phyloP scores from a whole-genome alignment of 2,888 invertebrate species.

The Stenodema calcarata region DNA sequence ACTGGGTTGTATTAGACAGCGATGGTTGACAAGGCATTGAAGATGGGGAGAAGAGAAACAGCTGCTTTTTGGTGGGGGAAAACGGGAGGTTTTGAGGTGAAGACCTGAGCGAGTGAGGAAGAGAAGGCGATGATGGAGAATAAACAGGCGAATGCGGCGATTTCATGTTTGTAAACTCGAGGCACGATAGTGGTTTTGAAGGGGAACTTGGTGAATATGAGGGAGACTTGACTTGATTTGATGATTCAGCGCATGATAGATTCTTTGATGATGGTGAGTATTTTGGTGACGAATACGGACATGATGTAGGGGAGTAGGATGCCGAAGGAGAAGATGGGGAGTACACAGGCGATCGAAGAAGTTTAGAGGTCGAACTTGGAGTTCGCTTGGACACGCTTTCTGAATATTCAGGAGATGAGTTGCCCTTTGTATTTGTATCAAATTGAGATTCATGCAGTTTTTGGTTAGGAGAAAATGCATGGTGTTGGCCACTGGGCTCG shows the following conservation, averaged over 20 bases:
- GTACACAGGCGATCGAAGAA: neutral
- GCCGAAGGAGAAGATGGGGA: neutral
- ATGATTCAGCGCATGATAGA: neutral
- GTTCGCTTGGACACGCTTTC: neutral
- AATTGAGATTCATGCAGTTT: neutral
- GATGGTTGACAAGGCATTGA: neutral
- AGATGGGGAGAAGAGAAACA: neutral
- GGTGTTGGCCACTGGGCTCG: neutral
- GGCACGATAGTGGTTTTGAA: neutral
- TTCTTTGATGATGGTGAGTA: neutral
- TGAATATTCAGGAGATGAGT: neutral
- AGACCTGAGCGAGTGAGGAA: neutral
- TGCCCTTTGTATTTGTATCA: neutral
- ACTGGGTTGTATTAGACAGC: neutral
- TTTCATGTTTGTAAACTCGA: neutral
- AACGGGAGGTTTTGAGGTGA: neutral
- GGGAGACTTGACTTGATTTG: neutral
- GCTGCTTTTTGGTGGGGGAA: neutral
- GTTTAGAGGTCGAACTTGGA: neutral
- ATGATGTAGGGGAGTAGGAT: neutral
- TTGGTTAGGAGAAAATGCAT: neutral
- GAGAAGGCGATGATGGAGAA: neutral
- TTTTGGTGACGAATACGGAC: neutral
- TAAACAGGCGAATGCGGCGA: neutral
- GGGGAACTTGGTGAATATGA: conserved; percentile 6